These are phyloP conservation scores for Chromoteleia sp. DNA, from an alignment of 2,888 invertebrate genomes.

Conservation along the genomic window DNA sequence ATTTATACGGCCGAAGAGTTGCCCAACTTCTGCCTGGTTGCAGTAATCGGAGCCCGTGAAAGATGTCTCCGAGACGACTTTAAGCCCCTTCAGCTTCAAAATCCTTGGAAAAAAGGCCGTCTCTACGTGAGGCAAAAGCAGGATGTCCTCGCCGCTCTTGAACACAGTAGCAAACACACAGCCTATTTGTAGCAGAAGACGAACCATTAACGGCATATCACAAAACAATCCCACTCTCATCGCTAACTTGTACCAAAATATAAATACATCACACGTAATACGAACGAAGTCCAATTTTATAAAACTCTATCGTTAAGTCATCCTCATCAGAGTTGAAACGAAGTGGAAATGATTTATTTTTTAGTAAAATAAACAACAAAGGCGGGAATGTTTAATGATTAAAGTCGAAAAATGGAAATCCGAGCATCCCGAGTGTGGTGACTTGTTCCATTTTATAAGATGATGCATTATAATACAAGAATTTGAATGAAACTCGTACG, in stretches of 20 bases:
- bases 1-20: constrained; percentile 93
- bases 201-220: constrained; percentile 48
- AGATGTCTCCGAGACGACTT: constrained; percentile 97
- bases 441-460: constrained; percentile 54
- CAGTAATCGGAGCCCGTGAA: constrained; percentile 97
- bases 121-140: constrained; percentile 96
- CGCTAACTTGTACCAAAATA: constrained; percentile 53
- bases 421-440: background rate
- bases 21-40: constrained; percentile 96
- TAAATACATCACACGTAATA: constrained; percentile 34
- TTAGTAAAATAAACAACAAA: constrained; percentile 9
- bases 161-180: constrained; percentile 94
- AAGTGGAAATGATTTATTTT: constrained; percentile 52
- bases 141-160: constrained; percentile 94
- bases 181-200: constrained; percentile 85
- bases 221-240: constrained; percentile 37
- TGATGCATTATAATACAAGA: constrained; percentile 58
- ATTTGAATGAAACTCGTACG: constrained; percentile 23
- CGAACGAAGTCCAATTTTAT: constrained; percentile 57
- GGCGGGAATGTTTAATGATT: background rate
- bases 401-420: constrained; percentile 9
- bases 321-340: constrained; percentile 22
- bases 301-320: constrained; percentile 40
- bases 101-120: constrained; percentile 97
- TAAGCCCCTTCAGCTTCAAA: constrained; percentile 95